Percentiles rank a stretch among this genome's conserved stretches.
Evolutionary conservation across 2,113 vertebrate species (phyloP).

Genomic region (Laticauda laticaudata): DNA sequence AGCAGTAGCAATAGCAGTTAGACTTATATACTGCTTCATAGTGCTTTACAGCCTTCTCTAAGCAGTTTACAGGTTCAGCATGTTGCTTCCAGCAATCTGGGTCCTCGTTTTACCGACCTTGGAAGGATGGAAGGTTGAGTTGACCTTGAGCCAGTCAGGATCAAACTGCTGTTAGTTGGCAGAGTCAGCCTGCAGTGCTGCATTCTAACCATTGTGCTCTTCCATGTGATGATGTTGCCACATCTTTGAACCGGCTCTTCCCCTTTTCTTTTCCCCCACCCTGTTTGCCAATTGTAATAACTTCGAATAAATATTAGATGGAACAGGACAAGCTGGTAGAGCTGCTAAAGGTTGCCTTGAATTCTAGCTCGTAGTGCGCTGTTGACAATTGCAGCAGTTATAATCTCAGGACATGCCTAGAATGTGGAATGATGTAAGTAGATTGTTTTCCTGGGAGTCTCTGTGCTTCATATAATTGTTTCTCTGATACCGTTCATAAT

Average conservation of each 20-base stretch:
- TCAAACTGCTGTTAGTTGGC: too few relatives aligned
- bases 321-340: neutral
- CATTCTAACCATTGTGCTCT: neutral
- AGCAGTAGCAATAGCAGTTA: neutral
- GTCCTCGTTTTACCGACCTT: too few relatives aligned
- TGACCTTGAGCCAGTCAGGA: too few relatives aligned
- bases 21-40: neutral
- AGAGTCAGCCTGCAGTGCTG: too few relatives aligned
- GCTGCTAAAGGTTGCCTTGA: neutral
- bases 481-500: conserved; percentile 13
- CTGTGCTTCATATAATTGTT: conserved; percentile 14
- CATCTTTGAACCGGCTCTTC: neutral
- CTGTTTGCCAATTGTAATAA: neutral
- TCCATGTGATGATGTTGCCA: neutral
- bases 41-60: too few relatives aligned
- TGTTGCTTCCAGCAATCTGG: too few relatives aligned
- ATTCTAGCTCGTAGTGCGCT: neutral
- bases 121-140: too few relatives aligned
- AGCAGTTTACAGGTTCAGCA: too few relatives aligned
- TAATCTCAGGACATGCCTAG: neutral
- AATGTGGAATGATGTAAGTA: neutral
- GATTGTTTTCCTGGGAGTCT: neutral
- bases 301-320: neutral
- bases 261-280: neutral
- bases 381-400: neutral